A percentile compares a stretch with the other conserved stretches of the same genome.
Evolutionary conservation across 1,140 invertebrate species (phyloP).

Genomic region (Andrena cerasifolii): DNA sequence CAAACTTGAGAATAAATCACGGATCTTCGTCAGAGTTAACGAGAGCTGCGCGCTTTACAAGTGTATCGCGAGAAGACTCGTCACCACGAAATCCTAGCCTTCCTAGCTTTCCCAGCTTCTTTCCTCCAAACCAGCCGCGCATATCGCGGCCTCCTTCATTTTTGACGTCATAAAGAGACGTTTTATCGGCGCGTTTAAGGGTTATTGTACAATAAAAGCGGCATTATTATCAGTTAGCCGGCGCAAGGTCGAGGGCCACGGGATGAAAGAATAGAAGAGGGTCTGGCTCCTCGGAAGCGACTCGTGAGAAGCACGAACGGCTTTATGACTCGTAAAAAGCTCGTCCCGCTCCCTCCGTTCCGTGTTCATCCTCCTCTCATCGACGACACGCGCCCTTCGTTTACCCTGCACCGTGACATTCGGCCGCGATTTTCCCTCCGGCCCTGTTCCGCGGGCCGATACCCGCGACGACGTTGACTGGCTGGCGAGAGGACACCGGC

Average conservation of each 20-base stretch:
- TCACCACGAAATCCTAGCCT: background rate
- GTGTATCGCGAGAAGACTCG: background rate
- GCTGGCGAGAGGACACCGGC: background rate
- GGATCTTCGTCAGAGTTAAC: too few relatives aligned
- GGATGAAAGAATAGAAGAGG: constrained; percentile 41
- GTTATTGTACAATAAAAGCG: constrained; percentile 83
- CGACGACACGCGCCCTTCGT: constrained; percentile 66
- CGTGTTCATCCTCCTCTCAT: constrained; percentile 19
- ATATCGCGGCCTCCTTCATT: constrained; percentile 75
- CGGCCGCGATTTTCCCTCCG: constrained; percentile 34
- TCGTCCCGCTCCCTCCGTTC: constrained; percentile 38
- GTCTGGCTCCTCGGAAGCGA: constrained; percentile 67
- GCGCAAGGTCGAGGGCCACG: constrained; percentile 57
- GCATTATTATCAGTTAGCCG: constrained; percentile 82
- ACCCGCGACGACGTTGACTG: background rate
- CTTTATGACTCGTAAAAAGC: constrained; percentile 82
- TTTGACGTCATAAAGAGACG: constrained; percentile 79
- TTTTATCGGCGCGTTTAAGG: constrained; percentile 81
- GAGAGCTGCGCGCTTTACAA: background rate
- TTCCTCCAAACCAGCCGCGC: constrained; percentile 4
- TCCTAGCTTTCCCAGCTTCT: background rate
- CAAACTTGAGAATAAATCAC: constrained; percentile 2
- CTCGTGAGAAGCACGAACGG: constrained; percentile 79
- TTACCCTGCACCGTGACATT: constrained; percentile 44
- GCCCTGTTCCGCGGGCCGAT: background rate